Conservation (phyloP, 35 echinoderm and acorn worm species). For the Ophiothrix spiculata region DNA sequence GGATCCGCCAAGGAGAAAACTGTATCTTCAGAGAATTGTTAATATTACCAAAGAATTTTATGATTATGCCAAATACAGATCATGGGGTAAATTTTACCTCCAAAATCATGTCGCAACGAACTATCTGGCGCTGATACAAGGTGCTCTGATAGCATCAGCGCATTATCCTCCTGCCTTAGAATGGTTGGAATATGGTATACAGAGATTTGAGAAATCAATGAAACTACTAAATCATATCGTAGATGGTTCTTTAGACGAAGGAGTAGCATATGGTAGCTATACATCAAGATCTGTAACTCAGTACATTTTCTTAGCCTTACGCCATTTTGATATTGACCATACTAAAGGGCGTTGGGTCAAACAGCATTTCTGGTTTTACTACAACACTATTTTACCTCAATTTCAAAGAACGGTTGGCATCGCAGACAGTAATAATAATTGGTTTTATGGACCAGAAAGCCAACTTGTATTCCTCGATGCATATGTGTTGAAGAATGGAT, state of each 20-base stretch:
- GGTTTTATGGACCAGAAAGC: constrained; percentile 99
- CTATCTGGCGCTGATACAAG: constrained; percentile 75
- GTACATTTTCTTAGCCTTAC: constrained; percentile 79
- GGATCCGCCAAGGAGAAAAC: constrained; percentile 42
- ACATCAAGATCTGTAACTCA: constrained; percentile 90
- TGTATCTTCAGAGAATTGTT: constrained; percentile 65
- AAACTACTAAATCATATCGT: constrained; percentile 90
- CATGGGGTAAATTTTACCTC: constrained; percentile 83
- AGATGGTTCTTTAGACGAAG: constrained; percentile 95
- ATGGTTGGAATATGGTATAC: constrained; percentile 55
- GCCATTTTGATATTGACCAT: constrained; percentile 94
- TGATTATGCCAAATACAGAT: constrained; percentile 35
- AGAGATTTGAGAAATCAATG: constrained; percentile 76
- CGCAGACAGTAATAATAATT: constrained; percentile 94
- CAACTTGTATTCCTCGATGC: constrained; percentile 91
- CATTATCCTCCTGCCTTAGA: constrained; percentile 55
- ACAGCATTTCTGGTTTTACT: constrained; percentile 88
- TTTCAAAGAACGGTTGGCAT: constrained; percentile 91
- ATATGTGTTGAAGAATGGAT: constrained; percentile 76
- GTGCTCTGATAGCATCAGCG: constrained; percentile 54
- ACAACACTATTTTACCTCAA: constrained; percentile 81
- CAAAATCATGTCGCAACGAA: constrained; percentile 99
- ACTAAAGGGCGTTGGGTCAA: constrained; percentile 76
- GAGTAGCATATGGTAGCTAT: constrained; percentile 92
- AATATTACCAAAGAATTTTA: constrained; percentile 83